Evolutionary conservation across 2,888 invertebrate species (phyloP), one percentile per base, ranked within the genome.

Genomic region (Ellobium chinense): DNA sequence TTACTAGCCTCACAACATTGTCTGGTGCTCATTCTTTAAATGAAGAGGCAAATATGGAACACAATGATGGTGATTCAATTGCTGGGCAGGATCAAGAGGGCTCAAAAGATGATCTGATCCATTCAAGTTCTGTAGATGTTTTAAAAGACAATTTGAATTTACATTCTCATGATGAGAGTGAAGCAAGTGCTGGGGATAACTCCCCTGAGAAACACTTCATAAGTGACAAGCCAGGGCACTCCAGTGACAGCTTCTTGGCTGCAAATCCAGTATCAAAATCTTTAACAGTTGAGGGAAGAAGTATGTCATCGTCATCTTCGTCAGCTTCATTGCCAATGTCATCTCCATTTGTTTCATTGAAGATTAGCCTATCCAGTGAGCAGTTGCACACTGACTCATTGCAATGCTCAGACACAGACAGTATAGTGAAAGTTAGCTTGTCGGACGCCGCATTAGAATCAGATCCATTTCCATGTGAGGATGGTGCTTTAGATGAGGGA

Each of bases 1-100:
- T 77, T 39, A 39, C 65, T 18, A 36, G 7, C n/a, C 36, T 74
- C 21, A n/a, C 54, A 37, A 46, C 54, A 1, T 27, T 72, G n/a
- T n/a, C n/a, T 14, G 34, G 24, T 58, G 31, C 56, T 12, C 3
- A 18, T 58, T 34, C 58, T 12, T 7, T 60, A 12, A 58, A 56
- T 27, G 58, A 56, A 21, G 60, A 21, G 5, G 24, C 58, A 36
- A 56, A 72, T 34, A 58, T 72, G 36, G 72, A 72, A 14, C 69
- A 39, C 0, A 24, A 9, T 72, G 72, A 60, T 3, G 72, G 58
- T 1, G 72, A 60, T 2, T 12, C 58, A 1, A 72, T n/a, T 34
- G n/a, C 24, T 1, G 14, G 24, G 21, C 70, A 70, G 21, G 70
- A 34, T n/a, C 72, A 72, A 24, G 60, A 34, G 1, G 24, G 36